Evolutionary conservation across 2,797 vertebrate species (phyloP), one percentile per base, ranked within the genome.

Genomic region (Pseudopleuronectes americanus): DNA sequence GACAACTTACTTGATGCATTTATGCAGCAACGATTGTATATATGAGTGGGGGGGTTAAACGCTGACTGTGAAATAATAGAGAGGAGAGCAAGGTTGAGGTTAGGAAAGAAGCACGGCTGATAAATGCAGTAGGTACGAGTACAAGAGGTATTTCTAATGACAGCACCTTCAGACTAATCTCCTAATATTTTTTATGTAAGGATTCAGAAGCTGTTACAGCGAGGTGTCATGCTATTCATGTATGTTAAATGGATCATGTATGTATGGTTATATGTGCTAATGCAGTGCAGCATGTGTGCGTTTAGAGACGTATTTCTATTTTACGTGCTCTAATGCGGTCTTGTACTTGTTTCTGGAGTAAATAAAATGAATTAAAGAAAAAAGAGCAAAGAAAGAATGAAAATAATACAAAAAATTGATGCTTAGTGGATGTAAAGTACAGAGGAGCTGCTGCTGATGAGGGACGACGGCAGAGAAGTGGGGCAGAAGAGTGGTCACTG

Each of bases 401-500:
- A 8, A 0, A 36, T 4, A 4, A 26, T 1, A 8, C n/a, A 23
- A 4, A 19, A 56, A 53, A 68, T n/a, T 53, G 33, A 28, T 14
- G 1, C 4, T 38, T 49, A 17, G 21, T 56, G 26, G 12, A 69
- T 67, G 8, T 26, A 21, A 0, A 63, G 26, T 54, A 53, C 19
- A 76, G 53, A 64, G 16, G 21, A 58, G 24, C 8, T 61, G 22
- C 53, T 38, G 45, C 53, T 58, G 41, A 58, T 54, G 23, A 48
- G 17, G 28, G 43, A 71, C 52, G 7, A 59, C 36, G 3, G 8
- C 51, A 68, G 13, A 65, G 17, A 76, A 45, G 41, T 26, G 57
- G 53, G 19, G 75, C 9, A 68, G 41, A 64, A 31, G 53, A 67
- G 58, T 17, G 33, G 65, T 59, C 17, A 4, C 43, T 55, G 57